These are phyloP conservation scores for Campoletis raptor DNA, from an alignment of 2,888 invertebrate species.

Conservation along the genomic window DNA sequence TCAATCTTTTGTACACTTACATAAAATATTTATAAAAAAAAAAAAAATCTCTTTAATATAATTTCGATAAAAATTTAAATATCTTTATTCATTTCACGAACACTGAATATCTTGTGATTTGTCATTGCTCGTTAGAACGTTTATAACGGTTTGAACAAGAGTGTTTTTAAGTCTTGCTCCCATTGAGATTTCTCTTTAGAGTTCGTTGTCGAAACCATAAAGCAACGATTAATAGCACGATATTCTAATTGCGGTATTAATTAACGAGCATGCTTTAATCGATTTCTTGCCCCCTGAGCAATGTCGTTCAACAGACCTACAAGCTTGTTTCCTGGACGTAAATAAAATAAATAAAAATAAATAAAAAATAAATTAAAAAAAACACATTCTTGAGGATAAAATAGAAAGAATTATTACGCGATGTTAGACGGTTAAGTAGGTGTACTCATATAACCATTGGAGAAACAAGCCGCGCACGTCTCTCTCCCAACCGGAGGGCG, in stretches of 20 bases:
- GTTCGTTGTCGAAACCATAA: slow-evolving; percentile 49
- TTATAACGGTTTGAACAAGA: slow-evolving; percentile 4
- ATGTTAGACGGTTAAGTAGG: slow-evolving; percentile 54
- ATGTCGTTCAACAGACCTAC: slow-evolving; percentile 21
- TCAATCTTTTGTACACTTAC: not conserved
- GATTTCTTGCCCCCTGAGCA: slow-evolving; percentile 45
- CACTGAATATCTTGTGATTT: not conserved
- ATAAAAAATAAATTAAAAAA: slow-evolving; percentile 22
- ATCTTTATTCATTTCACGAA: not conserved
- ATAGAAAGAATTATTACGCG: slow-evolving; percentile 50
- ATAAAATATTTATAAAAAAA: not conserved
- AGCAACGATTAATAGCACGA: slow-evolving; percentile 51
- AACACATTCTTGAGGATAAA: slow-evolving; percentile 16
- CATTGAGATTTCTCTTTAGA: slow-evolving; percentile 37
- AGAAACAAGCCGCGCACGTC: slow-evolving; percentile 54
- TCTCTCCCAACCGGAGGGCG: slow-evolving; percentile 58
- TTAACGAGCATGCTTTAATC: slow-evolving; percentile 64
- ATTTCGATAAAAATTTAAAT: not conserved
- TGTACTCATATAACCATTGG: slow-evolving; percentile 30
- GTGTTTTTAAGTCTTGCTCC: not conserved
- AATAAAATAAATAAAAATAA: slow-evolving; percentile 24
- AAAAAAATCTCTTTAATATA: not conserved
- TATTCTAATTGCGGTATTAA: slow-evolving; percentile 68
- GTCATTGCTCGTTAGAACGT: not conserved
- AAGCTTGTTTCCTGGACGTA: slow-evolving; percentile 9